phyloP scores from a whole-genome alignment of 2,797 vertebrate species.

The Glyptemys insculpta region DNA sequence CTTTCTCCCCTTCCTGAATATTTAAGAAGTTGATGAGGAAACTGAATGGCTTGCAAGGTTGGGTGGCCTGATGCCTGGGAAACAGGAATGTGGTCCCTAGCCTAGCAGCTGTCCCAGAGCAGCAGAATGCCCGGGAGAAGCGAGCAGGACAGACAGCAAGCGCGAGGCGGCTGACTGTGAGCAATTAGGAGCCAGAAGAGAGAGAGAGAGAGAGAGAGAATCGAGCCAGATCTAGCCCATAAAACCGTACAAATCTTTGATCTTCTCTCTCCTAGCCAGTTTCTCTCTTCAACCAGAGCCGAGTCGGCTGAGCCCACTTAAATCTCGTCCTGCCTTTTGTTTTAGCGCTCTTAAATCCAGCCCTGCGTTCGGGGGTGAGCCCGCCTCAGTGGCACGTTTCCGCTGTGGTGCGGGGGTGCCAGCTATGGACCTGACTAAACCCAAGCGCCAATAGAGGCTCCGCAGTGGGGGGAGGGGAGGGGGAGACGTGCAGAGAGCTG shows the following conservation, averaged over 20 bases:
- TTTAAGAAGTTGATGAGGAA: slow-evolving; percentile 79
- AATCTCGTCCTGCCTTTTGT: background rate
- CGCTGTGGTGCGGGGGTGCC: background rate
- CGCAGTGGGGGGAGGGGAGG: too few species aligned
- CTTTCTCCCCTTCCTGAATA: slow-evolving; percentile 71
- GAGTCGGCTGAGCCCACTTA: background rate
- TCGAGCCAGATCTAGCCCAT: slow-evolving; percentile 4
- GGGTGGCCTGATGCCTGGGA: slow-evolving; percentile 77
- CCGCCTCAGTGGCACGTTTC: background rate
- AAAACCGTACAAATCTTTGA: slow-evolving; percentile 53
- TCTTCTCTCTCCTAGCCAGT: background rate
- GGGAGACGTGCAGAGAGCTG: too few species aligned
- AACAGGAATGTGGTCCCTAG: slow-evolving; percentile 79
- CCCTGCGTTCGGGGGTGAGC: background rate
- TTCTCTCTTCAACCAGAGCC: background rate
- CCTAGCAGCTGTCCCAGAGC: slow-evolving; percentile 88
- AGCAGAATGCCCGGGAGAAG: slow-evolving; percentile 64
- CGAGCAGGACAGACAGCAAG: slow-evolving; percentile 84
- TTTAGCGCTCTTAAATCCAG: background rate
- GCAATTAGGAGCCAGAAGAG: slow-evolving; percentile 71
- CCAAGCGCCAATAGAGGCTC: background rate
- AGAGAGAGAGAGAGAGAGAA: slow-evolving; percentile 22
- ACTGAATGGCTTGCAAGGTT: slow-evolving; percentile 70
- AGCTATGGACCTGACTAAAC: background rate
- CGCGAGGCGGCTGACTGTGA: slow-evolving; percentile 82